Evolutionary conservation across 2,888 invertebrate species (phyloP).

Genomic region (Disparrhopalites patrizii): DNA sequence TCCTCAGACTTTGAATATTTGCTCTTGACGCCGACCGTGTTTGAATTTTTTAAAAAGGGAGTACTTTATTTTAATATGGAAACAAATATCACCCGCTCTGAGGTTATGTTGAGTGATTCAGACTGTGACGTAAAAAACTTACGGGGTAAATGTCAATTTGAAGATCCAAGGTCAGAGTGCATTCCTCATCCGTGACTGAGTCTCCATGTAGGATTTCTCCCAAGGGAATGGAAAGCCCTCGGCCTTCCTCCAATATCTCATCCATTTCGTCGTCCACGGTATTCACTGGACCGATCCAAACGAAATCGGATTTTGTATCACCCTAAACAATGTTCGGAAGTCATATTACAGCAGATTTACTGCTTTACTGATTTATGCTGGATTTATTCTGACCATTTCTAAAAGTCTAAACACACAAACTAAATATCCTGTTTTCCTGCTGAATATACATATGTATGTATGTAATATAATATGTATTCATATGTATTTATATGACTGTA

Average conservation of each 20-base stretch:
- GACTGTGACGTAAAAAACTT: no score
- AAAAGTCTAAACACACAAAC: no score
- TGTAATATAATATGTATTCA: no score
- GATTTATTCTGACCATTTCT: no score
- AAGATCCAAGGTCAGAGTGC: background rate
- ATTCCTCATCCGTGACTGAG: background rate
- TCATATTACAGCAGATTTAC: no score
- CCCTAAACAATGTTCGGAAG: no score
- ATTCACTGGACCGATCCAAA: constrained; percentile 17
- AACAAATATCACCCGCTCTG: background rate
- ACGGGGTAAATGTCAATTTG: constrained; percentile 2
- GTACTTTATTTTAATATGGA: background rate
- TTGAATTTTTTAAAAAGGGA: background rate
- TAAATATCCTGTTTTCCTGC: no score
- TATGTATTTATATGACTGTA: no score
- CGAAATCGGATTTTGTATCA: background rate
- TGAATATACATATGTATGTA: no score
- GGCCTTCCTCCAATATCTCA: background rate
- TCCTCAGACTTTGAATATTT: background rate
- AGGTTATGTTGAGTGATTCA: background rate
- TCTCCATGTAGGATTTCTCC: background rate
- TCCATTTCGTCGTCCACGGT: background rate
- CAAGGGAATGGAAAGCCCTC: background rate
- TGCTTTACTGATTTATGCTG: no score
- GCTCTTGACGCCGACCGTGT: background rate